Conservation (phyloP, 2,113 vertebrate genomes). For the Trogon melanurus region DNA sequence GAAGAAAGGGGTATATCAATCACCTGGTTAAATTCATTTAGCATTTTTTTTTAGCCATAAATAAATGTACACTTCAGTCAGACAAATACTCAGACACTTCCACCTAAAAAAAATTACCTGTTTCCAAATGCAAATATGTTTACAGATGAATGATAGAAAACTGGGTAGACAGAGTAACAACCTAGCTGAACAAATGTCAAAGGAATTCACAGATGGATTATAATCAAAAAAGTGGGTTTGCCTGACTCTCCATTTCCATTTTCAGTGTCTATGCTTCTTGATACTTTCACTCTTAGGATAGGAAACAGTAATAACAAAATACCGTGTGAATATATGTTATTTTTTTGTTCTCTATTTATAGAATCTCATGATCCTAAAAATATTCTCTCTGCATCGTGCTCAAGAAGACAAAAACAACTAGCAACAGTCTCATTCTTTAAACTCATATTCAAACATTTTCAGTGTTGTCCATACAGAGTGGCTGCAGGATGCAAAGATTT, state of each 20-base stretch:
- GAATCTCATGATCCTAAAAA: neutral
- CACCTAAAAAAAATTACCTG: neutral
- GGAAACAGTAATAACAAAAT: neutral
- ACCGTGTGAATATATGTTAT: neutral
- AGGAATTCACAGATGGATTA: neutral
- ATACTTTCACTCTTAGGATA: neutral
- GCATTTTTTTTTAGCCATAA: neutral
- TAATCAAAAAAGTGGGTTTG: neutral
- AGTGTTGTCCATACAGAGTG: neutral
- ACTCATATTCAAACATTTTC: neutral
- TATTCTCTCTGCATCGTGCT: neutral
- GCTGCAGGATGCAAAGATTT: neutral
- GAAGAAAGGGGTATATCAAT: neutral
- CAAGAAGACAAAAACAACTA: neutral
- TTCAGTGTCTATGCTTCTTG: neutral
- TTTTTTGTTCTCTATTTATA: neutral
- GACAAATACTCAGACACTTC: neutral
- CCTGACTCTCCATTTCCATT: neutral
- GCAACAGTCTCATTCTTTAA: neutral
- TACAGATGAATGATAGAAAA: neutral
- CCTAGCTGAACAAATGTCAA: neutral
- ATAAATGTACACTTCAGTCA: conserved; percentile 1
- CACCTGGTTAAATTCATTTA: conserved; percentile 32
- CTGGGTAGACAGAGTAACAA: neutral
- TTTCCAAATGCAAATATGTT: neutral